Conservation (phyloP, 1,140 invertebrate genomes). For the Nephotettix cincticeps region DNA sequence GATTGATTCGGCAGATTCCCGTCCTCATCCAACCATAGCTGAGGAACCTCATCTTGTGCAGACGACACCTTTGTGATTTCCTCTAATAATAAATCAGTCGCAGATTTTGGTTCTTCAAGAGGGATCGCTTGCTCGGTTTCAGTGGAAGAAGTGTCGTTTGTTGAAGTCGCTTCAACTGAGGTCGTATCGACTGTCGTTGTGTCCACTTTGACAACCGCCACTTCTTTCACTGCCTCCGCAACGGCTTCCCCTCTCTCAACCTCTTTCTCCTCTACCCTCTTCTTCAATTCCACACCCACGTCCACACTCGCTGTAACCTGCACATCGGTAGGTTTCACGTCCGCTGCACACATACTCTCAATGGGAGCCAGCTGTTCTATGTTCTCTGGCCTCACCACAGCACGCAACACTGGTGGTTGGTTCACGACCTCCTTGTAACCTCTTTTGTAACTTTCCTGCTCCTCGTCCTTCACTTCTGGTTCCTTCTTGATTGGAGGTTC, state of each 20-base stretch:
- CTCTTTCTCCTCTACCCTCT: too few species aligned
- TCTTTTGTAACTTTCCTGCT: not conserved
- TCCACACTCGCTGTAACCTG: too few species aligned
- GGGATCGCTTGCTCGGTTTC: not conserved
- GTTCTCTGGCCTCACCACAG: conserved; percentile 2
- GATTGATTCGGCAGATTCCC: not conserved
- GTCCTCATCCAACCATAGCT: not conserved
- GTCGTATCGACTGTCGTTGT: too few species aligned
- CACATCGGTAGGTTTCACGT: too few species aligned
- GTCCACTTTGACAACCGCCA: too few species aligned
- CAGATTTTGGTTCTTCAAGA: not conserved
- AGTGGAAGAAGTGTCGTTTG: not conserved
- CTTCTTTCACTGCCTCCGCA: too few species aligned
- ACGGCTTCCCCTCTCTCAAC: too few species aligned
- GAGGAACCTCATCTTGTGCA: not conserved
- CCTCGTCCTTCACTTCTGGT: not conserved
- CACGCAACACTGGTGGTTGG: not conserved
- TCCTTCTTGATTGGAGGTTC: not conserved
- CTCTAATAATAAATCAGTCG: not conserved
- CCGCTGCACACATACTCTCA: too few species aligned
- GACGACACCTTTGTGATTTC: not conserved
- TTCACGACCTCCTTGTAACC: not conserved
- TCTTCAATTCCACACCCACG: too few species aligned
- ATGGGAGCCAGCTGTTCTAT: not conserved
- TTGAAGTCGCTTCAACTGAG: too few species aligned